Percentiles rank a stretch among this genome's conserved stretches.
These are phyloP conservation scores for Chrysocyon brachyurus DNA, from an alignment of 2,797 vertebrate genomes.

Conservation along the genomic window DNA sequence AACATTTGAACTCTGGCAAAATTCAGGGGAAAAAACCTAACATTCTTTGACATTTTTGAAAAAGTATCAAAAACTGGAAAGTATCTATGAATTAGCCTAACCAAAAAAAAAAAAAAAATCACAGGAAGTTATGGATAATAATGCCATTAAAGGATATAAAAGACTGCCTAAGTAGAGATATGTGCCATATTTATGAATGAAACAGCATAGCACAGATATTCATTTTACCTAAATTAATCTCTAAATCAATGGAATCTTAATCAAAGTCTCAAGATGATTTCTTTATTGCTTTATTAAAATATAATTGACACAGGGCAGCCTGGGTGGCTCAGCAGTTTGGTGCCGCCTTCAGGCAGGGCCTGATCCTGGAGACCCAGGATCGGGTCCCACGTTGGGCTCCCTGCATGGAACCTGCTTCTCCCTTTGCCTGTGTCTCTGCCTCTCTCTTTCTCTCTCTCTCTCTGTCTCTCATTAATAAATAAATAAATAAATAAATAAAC, in stretches of 20 bases:
- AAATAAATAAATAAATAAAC: too few relatives aligned
- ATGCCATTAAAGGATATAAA: slow-evolving; percentile 21
- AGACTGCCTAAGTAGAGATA: not conserved
- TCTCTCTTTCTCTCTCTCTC: too few relatives aligned
- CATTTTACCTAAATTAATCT: not conserved
- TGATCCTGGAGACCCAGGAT: too few relatives aligned
- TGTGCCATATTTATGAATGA: not conserved
- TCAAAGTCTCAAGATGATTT: not conserved
- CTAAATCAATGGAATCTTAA: slow-evolving; percentile 28
- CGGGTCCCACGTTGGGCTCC: too few relatives aligned
- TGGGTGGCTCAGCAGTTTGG: too few relatives aligned
- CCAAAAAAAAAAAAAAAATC: not conserved
- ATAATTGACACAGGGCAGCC: not conserved
- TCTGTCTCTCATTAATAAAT: too few relatives aligned
- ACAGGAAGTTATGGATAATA: not conserved
- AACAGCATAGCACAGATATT: not conserved
- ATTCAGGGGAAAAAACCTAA: not conserved
- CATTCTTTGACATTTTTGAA: not conserved
- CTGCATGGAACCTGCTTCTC: too few relatives aligned
- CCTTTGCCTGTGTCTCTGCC: too few relatives aligned
- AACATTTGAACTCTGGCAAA: not conserved
- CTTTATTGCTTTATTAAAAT: not conserved
- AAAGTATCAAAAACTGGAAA: slow-evolving; percentile 37
- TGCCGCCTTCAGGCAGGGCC: too few relatives aligned
- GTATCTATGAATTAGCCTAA: slow-evolving; percentile 8